Base-by-base conservation (phyloP, 2,113 vertebrate genomes). In the Desmodus rotundus region DNA sequence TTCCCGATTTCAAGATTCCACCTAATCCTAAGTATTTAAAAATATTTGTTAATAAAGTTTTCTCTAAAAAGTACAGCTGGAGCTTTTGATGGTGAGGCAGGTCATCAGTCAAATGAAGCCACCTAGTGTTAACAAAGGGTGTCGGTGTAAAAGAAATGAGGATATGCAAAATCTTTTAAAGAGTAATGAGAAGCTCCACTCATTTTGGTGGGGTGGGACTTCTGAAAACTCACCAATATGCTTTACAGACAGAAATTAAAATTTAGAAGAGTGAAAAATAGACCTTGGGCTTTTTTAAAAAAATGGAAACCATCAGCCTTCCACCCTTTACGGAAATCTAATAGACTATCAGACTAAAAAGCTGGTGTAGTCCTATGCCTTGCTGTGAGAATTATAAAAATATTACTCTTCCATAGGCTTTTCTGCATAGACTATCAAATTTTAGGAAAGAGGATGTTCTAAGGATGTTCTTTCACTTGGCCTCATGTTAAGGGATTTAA, bases 1-100 rank as follows among this genome's bases (percentile, higher is more conserved):
- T 99, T 98, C 99, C 99, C 47, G 98, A 99, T 95, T 99, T 99
- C 98, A 99, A 99, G 98, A 99, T 99, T 97, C 99, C 99, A 61
- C 86, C 98, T 54, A 99, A 99, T 85, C 99, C 99, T 31, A 99
- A 99, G 99, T 99, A 99, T 89, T 96, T 96, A n/a, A 85, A 93
- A 94, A 4, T 72, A 78, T 74, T 95, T 88, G 3, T 92, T 95
- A 72, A 80, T 92, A 63, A 94, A 65, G 4, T 94, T 93, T 95
- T 91, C 61, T 92, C 45, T 84, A 61, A 82, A 91, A 83, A 87
- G 43, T 13, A 10, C 31, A 73, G 67, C 26, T 80, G 76, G 20
- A 91, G 83, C 36, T 36, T 87, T 56, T 8, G 14, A 16, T 61
- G 63, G 16, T 78, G 22, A 93, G 70, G 70, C 74, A 87, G 43